These are phyloP conservation scores for Indicator maculatus DNA, from an alignment of 2,113 vertebrate species.

Conservation along the genomic window DNA sequence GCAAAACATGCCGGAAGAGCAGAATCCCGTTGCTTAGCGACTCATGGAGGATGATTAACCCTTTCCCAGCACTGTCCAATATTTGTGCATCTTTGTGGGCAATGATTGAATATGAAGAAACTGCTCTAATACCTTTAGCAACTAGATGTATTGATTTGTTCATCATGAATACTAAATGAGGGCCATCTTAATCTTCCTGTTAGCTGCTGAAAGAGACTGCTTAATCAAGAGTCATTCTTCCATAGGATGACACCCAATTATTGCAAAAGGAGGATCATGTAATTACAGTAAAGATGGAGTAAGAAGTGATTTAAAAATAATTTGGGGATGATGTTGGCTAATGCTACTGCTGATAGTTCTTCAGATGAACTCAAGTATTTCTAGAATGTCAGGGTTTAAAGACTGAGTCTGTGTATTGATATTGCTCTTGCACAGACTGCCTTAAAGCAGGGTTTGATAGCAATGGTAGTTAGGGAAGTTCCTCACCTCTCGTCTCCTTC, in stretches of 20 bases:
- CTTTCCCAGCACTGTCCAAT: background rate
- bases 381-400: background rate
- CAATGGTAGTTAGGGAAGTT: background rate
- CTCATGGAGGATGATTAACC: background rate
- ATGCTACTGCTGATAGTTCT: background rate
- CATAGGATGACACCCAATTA: background rate
- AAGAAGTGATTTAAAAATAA: background rate
- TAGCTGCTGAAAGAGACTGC: background rate
- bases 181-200: background rate
- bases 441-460: background rate
- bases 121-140: background rate
- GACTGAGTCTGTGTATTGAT: background rate
- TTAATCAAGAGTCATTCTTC: background rate
- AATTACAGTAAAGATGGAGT: background rate
- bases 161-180: background rate
- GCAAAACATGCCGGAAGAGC: background rate
- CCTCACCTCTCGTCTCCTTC: background rate
- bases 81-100: background rate
- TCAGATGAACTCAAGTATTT: background rate
- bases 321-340: background rate
- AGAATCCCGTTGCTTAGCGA: conserved; percentile 39
- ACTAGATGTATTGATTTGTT: background rate
- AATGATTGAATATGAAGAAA: background rate
- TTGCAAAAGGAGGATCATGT: background rate
- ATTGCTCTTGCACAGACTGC: background rate